Base-by-base conservation (phyloP, 2,797 vertebrate genomes). In the Acanthiza pusilla region DNA sequence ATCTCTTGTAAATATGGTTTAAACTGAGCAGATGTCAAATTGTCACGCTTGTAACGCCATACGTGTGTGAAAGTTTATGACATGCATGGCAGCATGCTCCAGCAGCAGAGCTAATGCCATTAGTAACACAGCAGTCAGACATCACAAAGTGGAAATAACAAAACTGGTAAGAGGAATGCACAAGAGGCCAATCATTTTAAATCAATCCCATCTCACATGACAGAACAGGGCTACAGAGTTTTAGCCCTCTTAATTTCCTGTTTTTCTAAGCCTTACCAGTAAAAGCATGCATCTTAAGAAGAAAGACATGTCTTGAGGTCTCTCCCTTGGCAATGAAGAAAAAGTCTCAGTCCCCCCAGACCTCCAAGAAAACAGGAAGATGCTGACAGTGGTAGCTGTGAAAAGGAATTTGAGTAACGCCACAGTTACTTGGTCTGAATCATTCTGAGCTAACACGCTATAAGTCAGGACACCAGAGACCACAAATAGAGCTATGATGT, bases 1-100 rank as follows among this genome's bases (percentile, higher is more conserved):
- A 94, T 83, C 84, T 88, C 85, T 62, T 78, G 71, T 78, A 91
- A 93, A 91, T 75, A 82, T 34, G 70, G 48, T 93, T 88, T 70
- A 75, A 93, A 91, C 58, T 63, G 47, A 85, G 43, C 67, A 93
- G 85, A 84, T 91, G 83, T 91, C 86, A 96, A 90, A 91, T 87
- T 81, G 67, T 73, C 76, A 45, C 34, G 83, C 67, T 90, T 68
- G 63, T 85, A 75, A 79, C 65, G 42, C 34, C 40, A 18, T 63
- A 48, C 0, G 1, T 89, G 45, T 67, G 23, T 57, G 74, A 90
- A 79, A 73, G 45, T 55, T 66, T 45, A 36, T 60, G 71, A 61
- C 60, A 32, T 25, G 40, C 43, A 5, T 84, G 62, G 48, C 54
- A 83, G 60, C 25, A 13, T 43, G 38, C 60, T 88, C 53, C 57